A percentile compares a stretch with the other conserved stretches of the same genome.
phyloP scores from a whole-genome alignment of 2,113 vertebrate genomes.

The Pampusana beccarii region DNA sequence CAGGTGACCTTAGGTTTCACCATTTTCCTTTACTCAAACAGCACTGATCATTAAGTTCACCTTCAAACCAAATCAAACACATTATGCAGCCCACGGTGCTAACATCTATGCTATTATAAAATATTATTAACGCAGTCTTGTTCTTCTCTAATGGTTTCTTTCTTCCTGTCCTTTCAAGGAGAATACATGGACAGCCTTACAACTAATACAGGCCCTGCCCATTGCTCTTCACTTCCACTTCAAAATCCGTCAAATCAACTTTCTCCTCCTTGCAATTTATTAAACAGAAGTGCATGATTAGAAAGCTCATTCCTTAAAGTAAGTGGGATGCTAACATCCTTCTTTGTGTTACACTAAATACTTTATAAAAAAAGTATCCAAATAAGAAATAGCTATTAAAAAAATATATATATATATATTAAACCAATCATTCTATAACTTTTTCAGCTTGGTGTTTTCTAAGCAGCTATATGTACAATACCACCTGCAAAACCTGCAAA shows the following conservation, averaged over 20 bases:
- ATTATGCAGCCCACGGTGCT: neutral
- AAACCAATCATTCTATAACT: neutral
- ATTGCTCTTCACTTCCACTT: neutral
- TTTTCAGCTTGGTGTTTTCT: neutral
- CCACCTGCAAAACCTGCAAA: neutral
- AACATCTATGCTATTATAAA: neutral
- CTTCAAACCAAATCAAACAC: slow-evolving; percentile 6
- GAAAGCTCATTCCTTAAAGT: neutral
- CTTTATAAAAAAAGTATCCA: neutral
- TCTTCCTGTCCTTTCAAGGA: neutral
- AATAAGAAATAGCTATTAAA: neutral
- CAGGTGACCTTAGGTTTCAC: neutral
- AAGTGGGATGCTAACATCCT: neutral
- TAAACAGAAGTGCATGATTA: neutral
- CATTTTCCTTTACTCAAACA: neutral
- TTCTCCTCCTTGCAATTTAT: neutral
- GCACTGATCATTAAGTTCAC: neutral
- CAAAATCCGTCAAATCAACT: neutral
- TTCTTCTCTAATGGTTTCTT: neutral
- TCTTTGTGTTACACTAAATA: neutral
- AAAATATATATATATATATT: no score
- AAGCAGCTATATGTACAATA: neutral
- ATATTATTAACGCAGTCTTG: neutral
- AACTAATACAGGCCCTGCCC: neutral
- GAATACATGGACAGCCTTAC: neutral